phyloP scores from a whole-genome alignment of 1,140 invertebrate species.

The Metopolophium dirhodum region DNA sequence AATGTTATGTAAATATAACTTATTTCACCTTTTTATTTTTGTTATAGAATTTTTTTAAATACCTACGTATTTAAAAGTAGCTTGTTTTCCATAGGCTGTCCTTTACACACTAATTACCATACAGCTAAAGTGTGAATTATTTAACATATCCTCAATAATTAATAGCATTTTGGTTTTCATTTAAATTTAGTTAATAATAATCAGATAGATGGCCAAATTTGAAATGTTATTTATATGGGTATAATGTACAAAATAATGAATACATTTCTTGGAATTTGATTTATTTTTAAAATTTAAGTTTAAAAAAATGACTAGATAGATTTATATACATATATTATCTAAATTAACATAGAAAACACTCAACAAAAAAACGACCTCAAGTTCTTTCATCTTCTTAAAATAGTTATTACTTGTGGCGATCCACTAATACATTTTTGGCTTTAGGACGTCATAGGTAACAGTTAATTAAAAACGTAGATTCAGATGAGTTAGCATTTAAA shows the following conservation, averaged over 20 bases:
- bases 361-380: not conserved
- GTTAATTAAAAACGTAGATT: slow-evolving; percentile 32
- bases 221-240: not conserved
- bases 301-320: slow-evolving; percentile 34
- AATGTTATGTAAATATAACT: not conserved
- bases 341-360: not conserved
- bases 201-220: no score
- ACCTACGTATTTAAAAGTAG: not conserved
- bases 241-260: not conserved
- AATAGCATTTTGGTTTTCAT: not conserved
- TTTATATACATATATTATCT: not conserved
- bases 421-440: not conserved
- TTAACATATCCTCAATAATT: not conserved
- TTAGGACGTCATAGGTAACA: slow-evolving; percentile 29
- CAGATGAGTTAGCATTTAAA: slow-evolving; percentile 25
- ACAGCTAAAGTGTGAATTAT: not conserved
- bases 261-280: not conserved
- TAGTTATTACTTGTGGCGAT: not conserved
- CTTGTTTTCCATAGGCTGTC: not conserved
- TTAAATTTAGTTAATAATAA: not conserved
- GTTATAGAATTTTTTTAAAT: not conserved
- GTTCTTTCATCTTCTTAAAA: not conserved
- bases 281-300: not conserved
- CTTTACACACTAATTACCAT: not conserved
- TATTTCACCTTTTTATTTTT: not conserved